phyloP scores from a whole-genome alignment of 2,113 vertebrate genomes.

The Mola mola region DNA sequence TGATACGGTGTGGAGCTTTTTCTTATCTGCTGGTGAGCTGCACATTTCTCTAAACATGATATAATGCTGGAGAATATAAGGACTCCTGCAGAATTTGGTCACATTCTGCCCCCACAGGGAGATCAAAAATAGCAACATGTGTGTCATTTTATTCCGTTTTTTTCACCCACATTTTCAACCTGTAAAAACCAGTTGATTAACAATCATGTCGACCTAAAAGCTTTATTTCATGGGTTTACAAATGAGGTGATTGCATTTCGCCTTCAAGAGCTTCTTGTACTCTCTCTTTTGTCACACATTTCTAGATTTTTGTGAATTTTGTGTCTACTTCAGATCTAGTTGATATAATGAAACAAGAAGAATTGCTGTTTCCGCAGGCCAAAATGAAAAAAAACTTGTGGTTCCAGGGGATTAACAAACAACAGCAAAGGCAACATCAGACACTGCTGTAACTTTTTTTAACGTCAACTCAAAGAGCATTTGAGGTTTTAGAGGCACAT shows the following conservation, averaged over 20 bases:
- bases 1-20: slow-evolving; percentile 19
- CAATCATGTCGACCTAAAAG: slow-evolving; percentile 7
- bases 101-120: background rate
- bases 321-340: background rate
- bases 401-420: too few species aligned
- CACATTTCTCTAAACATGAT: slow-evolving; percentile 1
- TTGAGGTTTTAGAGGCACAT: too few species aligned
- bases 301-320: too few species aligned
- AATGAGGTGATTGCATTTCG: too few species aligned
- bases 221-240: slow-evolving; percentile 11
- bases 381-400: too few species aligned
- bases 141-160: background rate
- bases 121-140: background rate
- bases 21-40: slow-evolving; percentile 2
- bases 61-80: background rate
- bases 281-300: too few species aligned
- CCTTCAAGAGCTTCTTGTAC: too few species aligned
- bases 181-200: background rate
- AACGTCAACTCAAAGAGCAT: too few species aligned
- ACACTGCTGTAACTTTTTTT: too few species aligned
- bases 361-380: too few species aligned
- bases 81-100: background rate
- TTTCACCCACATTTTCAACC: background rate
- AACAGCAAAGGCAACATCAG: too few species aligned
- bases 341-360: too few species aligned